phyloP scores from a whole-genome alignment of 2,113 vertebrate species.

The Melanerpes formicivorus region DNA sequence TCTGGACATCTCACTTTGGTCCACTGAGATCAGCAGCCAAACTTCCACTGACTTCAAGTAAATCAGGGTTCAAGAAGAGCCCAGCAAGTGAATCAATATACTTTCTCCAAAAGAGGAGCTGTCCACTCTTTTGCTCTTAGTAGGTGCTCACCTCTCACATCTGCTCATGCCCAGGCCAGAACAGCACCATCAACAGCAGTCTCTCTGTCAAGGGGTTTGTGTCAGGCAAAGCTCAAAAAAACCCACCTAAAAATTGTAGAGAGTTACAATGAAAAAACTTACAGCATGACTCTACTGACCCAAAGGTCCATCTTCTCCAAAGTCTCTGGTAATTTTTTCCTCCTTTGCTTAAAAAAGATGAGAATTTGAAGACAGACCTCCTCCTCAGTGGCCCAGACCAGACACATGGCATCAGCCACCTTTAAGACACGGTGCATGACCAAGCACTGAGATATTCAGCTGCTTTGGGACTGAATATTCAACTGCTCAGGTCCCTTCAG shows the following conservation, averaged over 20 bases:
- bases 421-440: no score
- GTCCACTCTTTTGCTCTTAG: neutral
- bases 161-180: fast-evolving
- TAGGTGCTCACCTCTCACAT: neutral
- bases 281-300: neutral
- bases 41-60: neutral
- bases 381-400: no score
- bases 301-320: neutral
- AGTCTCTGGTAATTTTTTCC: neutral
- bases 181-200: neutral
- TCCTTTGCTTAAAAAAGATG: neutral
- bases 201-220: neutral
- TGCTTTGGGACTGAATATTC: no score
- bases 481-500: no score
- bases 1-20: neutral
- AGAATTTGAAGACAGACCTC: neutral
- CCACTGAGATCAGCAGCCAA: neutral
- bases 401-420: no score
- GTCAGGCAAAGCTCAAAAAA: neutral
- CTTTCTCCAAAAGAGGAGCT: neutral
- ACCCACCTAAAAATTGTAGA: neutral
- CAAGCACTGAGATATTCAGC: no score
- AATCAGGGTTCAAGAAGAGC: neutral
- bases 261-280: neutral
- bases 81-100: neutral